phyloP scores from a whole-genome alignment of 2,113 vertebrate species.

The Oncorhynchus keta region DNA sequence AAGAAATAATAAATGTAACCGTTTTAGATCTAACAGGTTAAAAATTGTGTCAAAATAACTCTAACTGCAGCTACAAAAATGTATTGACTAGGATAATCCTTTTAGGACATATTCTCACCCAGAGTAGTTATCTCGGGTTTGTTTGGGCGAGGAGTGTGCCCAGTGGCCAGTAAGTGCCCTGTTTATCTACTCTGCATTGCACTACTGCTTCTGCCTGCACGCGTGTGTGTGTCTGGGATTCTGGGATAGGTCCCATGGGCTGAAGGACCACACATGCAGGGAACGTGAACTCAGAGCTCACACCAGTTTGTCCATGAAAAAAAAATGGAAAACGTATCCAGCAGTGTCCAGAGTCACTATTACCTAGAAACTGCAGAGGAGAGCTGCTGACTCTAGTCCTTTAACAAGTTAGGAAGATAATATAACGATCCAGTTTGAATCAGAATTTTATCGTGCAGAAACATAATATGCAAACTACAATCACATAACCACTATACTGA shows the following conservation, averaged over 20 bases:
- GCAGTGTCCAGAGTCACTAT: slow-evolving; percentile 25
- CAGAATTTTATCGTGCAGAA: not conserved
- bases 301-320: slow-evolving; percentile 39
- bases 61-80: not conserved
- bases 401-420: not conserved
- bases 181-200: slow-evolving; percentile 71
- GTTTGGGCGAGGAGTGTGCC: slow-evolving; percentile 61
- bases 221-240: slow-evolving; percentile 71
- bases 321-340: not conserved
- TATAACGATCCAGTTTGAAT: not conserved
- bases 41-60: not conserved
- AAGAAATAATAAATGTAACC: not conserved
- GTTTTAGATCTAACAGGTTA: not conserved
- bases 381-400: not conserved
- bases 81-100: not conserved
- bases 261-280: slow-evolving; percentile 78
- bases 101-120: not conserved
- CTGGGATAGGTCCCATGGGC: slow-evolving; percentile 71
- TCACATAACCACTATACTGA: not conserved
- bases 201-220: slow-evolving; percentile 74
- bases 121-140: slow-evolving; percentile 34
- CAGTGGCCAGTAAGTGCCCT: slow-evolving; percentile 64
- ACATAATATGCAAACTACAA: no score
- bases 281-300: slow-evolving; percentile 64
- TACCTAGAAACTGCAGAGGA: slow-evolving; percentile 25